These are phyloP conservation scores for Lophura swinhoii DNA, from an alignment of 2,797 vertebrate genomes.

Conservation along the genomic window DNA sequence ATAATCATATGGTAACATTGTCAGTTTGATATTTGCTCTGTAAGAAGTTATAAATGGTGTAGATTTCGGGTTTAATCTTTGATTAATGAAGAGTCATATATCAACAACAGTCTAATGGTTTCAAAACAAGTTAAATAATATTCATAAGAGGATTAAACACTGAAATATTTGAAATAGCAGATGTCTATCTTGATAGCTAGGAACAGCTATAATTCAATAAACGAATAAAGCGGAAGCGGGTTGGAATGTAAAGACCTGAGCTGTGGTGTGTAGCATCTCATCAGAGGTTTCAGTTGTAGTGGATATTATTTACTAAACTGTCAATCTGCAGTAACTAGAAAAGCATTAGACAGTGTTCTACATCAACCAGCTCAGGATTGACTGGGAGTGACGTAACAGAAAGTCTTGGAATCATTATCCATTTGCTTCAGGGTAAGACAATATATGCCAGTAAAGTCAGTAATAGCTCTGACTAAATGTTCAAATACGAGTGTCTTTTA, in stretches of 20 bases:
- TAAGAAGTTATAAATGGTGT: not conserved
- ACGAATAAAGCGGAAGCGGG: slow-evolving; percentile 27
- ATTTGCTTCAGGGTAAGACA: slow-evolving; percentile 36
- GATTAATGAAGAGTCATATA: slow-evolving; percentile 10
- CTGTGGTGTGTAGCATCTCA: not conserved
- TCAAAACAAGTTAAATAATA: slow-evolving; percentile 50
- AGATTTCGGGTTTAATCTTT: slow-evolving; percentile 16
- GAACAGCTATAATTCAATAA: slow-evolving; percentile 35
- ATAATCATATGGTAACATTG: not conserved
- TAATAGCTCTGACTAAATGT: slow-evolving; percentile 20
- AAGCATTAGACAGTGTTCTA: not conserved
- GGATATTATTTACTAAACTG: slow-evolving; percentile 64
- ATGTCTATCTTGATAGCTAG: slow-evolving; percentile 46
- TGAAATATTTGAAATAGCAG: slow-evolving; percentile 59
- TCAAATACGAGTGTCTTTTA: not conserved
- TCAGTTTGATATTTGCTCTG: not conserved
- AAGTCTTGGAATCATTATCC: slow-evolving; percentile 43
- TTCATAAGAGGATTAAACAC: slow-evolving; percentile 36
- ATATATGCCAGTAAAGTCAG: slow-evolving; percentile 11
- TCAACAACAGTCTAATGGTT: not conserved
- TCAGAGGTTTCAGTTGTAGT: slow-evolving; percentile 35
- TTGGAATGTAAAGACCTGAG: slow-evolving; percentile 37
- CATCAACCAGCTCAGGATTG: slow-evolving; percentile 21
- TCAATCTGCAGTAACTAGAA: slow-evolving; percentile 29
- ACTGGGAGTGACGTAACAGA: not conserved